Evolutionary conservation across 2,113 vertebrate species (phyloP), one percentile per base, ranked within the genome.

Genomic region (Thermophis baileyi): DNA sequence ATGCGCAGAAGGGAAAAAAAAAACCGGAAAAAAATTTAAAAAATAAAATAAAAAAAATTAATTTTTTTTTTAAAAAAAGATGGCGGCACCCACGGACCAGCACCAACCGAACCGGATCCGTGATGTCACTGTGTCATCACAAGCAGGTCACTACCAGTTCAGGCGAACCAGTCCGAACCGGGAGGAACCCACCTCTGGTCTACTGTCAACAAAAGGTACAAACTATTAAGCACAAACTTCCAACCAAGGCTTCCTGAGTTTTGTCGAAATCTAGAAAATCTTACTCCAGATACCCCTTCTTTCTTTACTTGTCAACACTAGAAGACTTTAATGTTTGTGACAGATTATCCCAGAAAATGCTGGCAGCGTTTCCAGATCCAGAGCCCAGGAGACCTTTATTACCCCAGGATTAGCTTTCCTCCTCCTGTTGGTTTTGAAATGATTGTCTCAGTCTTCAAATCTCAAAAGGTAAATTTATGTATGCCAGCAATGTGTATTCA

Each of bases 401-500:
- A 81, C 24, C 50, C 6, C 20, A 54, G 53, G 35, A 30, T 87
- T 47, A 85, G 69, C 30, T 86, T 35, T 47, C 4, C 6, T 50
- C 40, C 25, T 54, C 44, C 46, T 57, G 14, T 89, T 51, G 63
- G 30, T 54, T 88, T 87, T 93, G 74, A 63, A 46, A n/a, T 27
- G n/a, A 47, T 44, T 74, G 87, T 74, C 53, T 92, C 35, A 44
- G 63, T 47, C 40, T 47, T 55, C 50, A 85, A 55, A 85, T 47
- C 47, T 86, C n/a, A 30, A n/a, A 87, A 86, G 53, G 30, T 93
- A 93, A 90, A 87, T 87, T 90, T 93, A n/a, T 90, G 74, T 87
- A 86, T 93, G 88, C 81, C 81, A 93, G 81, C 74, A n/a, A 87
- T 63, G 81, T 90, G 92, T 90, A 49, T 55, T 93, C 89, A 87